Evolutionary conservation across 2,888 invertebrate genomes (phyloP), one percentile per base, ranked within the genome.

Genomic region (Chydorus sphaericus): DNA sequence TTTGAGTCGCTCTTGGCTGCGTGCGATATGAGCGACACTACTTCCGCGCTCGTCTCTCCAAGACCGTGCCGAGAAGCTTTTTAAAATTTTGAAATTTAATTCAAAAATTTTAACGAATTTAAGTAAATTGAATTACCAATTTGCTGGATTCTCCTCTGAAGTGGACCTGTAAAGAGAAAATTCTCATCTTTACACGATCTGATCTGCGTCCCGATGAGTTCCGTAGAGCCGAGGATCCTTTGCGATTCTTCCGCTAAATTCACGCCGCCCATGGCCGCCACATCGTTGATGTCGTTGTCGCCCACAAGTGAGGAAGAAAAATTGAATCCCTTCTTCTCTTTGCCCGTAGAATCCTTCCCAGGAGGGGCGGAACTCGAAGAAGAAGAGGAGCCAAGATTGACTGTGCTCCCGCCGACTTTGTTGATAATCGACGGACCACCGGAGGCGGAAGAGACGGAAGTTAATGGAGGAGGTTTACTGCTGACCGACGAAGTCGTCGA

Each of bases 261-360:
- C 56, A 97, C 96, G 53, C 96, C 96, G 60, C 96, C 96, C 96
- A 97, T 96, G 10, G 96, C 93, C 30, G 96, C 94, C 14, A 97
- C 96, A 73, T 97, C 96, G 67, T 96, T 97, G 66, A 96, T 93
- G 69, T 97, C 94, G 68, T 94, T 94, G 66, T 93, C 92, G 18
- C 52, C 52, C 10, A 23, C 36, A 16, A 52, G 52, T 14, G 61
- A 57, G 30, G 62, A 64, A 28, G 28, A 20, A 44, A 48, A 54
- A 29, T 18, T 50, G 30, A 44, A 44, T 26, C 76, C 71, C 65
- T 81, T 82, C 70, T 84, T 86, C 65, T 85, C 84, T 66, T 84
- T 85, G 63, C 86, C 86, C 71, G 73, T 71, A 18, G 59, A 54
- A 29, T 61, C 54, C 53, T 59, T 59, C 55, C 56, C 58, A 31